A percentile compares a stretch with the other conserved stretches of the same genome.
Evolutionary conservation across 2,797 vertebrate species (phyloP).

Genomic region (Pseudomugil gertrudae): DNA sequence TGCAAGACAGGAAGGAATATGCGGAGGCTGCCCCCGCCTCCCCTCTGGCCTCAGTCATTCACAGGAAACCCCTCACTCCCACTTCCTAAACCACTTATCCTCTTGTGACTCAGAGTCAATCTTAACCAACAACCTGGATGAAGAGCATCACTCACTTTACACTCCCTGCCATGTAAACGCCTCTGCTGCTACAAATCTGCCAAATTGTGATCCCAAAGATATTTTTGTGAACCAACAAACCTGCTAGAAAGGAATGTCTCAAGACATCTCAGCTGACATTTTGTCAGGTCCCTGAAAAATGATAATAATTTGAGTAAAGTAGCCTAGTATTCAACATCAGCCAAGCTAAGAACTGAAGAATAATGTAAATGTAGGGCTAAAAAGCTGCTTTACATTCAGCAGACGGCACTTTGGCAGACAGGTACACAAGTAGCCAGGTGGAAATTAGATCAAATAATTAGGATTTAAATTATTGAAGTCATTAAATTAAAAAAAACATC

Average conservation of each 20-base stretch:
- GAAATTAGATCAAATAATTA: conserved; percentile 33
- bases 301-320: conserved; percentile 11
- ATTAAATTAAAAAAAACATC: too few species aligned
- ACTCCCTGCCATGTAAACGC: conserved; percentile 41
- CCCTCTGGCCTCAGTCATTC: conserved; percentile 58
- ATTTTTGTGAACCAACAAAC: conserved; percentile 41
- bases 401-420: conserved; percentile 3
- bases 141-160: conserved; percentile 62
- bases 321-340: neutral
- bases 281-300: conserved; percentile 3
- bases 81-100: conserved; percentile 69
- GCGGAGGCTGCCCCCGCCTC: conserved; percentile 41
- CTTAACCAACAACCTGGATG: conserved; percentile 44
- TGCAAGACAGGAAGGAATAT: conserved; percentile 59
- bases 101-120: conserved; percentile 58
- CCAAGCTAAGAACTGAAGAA: neutral
- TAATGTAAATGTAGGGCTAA: neutral
- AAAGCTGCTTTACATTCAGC: conserved; percentile 15
- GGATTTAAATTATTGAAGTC: conserved; percentile 28
- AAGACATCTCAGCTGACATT: conserved; percentile 25
- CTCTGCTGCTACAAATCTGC: conserved; percentile 41
- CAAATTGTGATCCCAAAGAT: conserved; percentile 51
- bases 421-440: conserved; percentile 23
- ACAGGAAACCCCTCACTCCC: conserved; percentile 64
- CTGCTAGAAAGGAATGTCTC: conserved; percentile 16